phyloP scores from a whole-genome alignment of 2,888 invertebrate genomes.

The Orthosia gothica region DNA sequence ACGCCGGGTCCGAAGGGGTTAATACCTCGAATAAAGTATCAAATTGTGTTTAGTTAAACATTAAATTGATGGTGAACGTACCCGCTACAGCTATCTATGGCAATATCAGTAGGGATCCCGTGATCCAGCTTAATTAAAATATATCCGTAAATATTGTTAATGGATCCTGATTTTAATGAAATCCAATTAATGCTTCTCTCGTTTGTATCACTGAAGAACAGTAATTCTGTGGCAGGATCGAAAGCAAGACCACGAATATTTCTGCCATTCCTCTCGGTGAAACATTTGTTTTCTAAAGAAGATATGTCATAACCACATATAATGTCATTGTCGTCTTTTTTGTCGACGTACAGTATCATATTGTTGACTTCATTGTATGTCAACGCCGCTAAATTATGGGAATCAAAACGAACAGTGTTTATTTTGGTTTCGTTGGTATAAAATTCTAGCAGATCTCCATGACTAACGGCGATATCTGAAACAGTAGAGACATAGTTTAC shows the following conservation, averaged over 20 bases:
- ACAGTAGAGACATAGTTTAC: not conserved
- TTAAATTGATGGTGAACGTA: not conserved
- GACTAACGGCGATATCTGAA: not conserved
- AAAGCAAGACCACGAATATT: constrained; percentile 94
- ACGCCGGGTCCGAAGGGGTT: no score
- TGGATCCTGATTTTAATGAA: constrained; percentile 73
- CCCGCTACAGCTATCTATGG: not conserved
- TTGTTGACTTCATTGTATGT: constrained; percentile 74
- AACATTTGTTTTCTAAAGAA: constrained; percentile 80
- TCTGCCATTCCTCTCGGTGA: constrained; percentile 90
- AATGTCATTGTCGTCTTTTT: constrained; percentile 92
- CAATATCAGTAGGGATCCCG: not conserved
- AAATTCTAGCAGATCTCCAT: not conserved
- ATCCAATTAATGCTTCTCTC: constrained; percentile 91
- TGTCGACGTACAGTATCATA: constrained; percentile 93
- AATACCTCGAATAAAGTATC: no score
- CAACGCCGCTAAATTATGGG: not conserved
- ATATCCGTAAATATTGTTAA: constrained; percentile 65
- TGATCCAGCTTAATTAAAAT: not conserved
- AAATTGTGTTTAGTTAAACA: no score
- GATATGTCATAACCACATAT: constrained; percentile 92
- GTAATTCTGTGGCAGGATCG: constrained; percentile 93
- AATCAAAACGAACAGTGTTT: not conserved
- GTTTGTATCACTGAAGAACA: constrained; percentile 96
- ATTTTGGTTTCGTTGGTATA: not conserved